Conservation (phyloP, 1,140 invertebrate species). For the Physella acuta region DNA sequence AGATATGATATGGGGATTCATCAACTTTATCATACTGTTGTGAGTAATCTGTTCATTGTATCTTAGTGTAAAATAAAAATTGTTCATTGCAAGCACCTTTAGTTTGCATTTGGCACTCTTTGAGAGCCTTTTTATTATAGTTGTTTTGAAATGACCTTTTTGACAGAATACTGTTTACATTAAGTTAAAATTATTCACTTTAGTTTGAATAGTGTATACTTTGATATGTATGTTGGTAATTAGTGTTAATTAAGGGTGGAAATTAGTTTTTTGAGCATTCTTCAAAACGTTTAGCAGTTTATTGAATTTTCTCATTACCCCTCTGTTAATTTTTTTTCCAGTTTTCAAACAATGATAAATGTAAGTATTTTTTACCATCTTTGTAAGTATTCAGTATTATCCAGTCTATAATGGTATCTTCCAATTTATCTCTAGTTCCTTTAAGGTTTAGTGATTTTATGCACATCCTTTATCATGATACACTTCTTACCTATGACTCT, state of each 20-base stretch:
- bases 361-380: slow-evolving; percentile 33
- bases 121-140: background rate
- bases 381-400: background rate
- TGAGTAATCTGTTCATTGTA: slow-evolving; percentile 36
- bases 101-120: background rate
- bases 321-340: slow-evolving; percentile 36
- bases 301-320: too few relatives aligned
- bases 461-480: background rate
- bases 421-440: background rate
- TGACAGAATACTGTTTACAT: background rate
- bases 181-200: background rate
- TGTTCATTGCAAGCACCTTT: background rate
- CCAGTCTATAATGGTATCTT: background rate
- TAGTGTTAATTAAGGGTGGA: background rate
- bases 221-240: background rate
- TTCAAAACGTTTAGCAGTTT: background rate
- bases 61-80: background rate
- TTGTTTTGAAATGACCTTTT: background rate
- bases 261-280: background rate
- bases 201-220: background rate
- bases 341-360: slow-evolving; percentile 46
- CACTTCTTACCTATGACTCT: background rate
- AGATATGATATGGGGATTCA: slow-evolving; percentile 50
- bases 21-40: slow-evolving; percentile 53
- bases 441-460: background rate